Base-by-base conservation (phyloP, 2,888 invertebrate genomes). In the Herminia tarsipennalis region DNA sequence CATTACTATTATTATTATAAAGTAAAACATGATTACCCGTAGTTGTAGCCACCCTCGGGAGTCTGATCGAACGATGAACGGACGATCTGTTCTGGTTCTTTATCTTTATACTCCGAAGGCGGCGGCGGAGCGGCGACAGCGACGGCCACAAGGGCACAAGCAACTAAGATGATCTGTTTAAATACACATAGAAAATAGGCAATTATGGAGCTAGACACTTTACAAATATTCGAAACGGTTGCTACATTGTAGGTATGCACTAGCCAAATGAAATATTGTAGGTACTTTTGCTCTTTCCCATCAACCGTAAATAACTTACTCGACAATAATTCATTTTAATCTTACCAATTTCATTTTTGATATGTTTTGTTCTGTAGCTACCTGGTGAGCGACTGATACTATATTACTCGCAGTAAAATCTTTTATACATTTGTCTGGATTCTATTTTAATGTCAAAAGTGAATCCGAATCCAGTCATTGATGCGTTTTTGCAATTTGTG, bases 271-370 rank as follows among this genome's bases (percentile, higher is more conserved):
- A n/a, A n/a, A n/a, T 3, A 35, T 5, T 24, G 5, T 28, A 12
- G 5, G 10, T 27, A 25, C 22, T 22, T 22, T 2, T 5, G n/a
- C n/a, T 12, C 3, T 12, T 12, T 12, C 2, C 3, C 14, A 12
- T 6, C 10, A 25, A 25, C 25, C 2, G 25, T 12, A 25, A 9
- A 9, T 14, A 3, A n/a, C n/a, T n/a, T n/a, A n/a, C n/a, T n/a
- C n/a, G n/a, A n/a, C n/a, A n/a, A n/a, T n/a, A n/a, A n/a, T n/a
- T n/a, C n/a, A n/a, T n/a, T n/a, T n/a, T n/a, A n/a, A n/a, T 14
- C 30, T 13, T 39, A 39, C 83, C 75, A 80, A 46, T 77, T 82
- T 81, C 82, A 83, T 82, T 68, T n/a, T 75, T 73, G 66, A 65
- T 74, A 61, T 59, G 62, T 72, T 68, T 70, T 66, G 48, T 66